Conservation (phyloP, 1,140 invertebrate species). For the Cardiocondyla obscurior region DNA sequence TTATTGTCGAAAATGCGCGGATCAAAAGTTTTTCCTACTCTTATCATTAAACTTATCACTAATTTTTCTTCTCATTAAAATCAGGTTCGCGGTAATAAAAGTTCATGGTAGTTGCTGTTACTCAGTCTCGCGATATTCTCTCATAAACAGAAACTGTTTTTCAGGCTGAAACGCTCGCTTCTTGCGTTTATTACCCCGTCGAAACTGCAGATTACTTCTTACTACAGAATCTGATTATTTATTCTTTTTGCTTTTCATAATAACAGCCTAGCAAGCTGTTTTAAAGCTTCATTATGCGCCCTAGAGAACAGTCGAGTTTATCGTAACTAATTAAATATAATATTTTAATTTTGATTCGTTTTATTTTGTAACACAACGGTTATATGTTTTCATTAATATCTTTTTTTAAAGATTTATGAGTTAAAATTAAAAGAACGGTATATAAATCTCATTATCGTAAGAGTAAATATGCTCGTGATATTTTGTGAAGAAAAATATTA, state of each 20-base stretch:
- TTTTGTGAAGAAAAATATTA: no score
- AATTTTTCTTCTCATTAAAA: constrained; percentile 64
- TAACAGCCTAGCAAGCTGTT: neutral
- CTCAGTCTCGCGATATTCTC: neutral
- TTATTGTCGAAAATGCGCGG: constrained; percentile 63
- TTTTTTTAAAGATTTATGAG: neutral
- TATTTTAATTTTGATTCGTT: constrained; percentile 7
- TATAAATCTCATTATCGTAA: neutral
- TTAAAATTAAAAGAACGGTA: neutral
- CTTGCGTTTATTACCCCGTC: constrained; percentile 31
- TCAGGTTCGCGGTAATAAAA: constrained; percentile 51
- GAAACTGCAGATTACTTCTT: constrained; percentile 43
- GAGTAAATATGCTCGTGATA: no score
- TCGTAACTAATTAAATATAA: constrained; percentile 15
- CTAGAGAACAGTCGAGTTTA: neutral
- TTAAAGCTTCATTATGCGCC: constrained; percentile 25
- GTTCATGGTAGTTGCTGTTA: neutral
- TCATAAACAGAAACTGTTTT: constrained; percentile 49
- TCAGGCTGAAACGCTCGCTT: neutral
- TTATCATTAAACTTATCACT: constrained; percentile 51
- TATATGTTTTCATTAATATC: neutral
- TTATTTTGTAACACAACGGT: neutral
- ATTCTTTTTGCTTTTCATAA: neutral
- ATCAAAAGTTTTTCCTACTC: neutral
- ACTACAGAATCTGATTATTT: constrained; percentile 31